Evolutionary conservation across 2,888 invertebrate genomes (phyloP), one percentile per base, ranked within the genome.

Genomic region (Meiosimyza decipiens): DNA sequence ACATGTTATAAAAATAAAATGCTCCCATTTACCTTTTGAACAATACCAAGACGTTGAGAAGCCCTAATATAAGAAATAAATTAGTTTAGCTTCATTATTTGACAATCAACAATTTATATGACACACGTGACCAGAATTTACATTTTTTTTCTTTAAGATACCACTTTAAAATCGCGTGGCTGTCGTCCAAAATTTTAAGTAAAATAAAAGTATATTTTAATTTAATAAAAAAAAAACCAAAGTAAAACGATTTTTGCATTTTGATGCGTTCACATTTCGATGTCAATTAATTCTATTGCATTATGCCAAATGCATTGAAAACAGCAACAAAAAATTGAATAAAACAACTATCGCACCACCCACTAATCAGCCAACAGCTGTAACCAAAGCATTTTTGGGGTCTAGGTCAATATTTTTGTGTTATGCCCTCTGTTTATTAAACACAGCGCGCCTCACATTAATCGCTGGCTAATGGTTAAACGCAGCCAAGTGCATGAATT

Each of bases 181-280:
- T 57, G 9, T 28, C 28, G 33, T 60, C 59, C 60, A 73, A 73
- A 65, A 51, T 28, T 28, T 65, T 11, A 50, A 66, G 18, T 64
- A 63, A 59, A 69, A 69, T 16, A 28, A 49, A 15, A 55, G 49
- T 6, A 9, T 40, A 1, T 40, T 40, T 40, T 40, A 40, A 40
- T 40, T 40, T 40, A 64, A 18, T 50, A n/a, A 62, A 40, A 62
- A 13, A 52, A 52, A 47, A 40, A 70, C 16, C 13, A 15, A 33
- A 63, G 64, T 63, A 64, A 75, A 55, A 75, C 75, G 75, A 63
- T 57, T 57, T 66, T 67, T 71, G 75, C 69, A 75, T 75, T 73
- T 71, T 73, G 73, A 75, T 75, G 73, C 70, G 75, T 51, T 70
- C 63, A 50, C 40, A 12, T 47, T 13, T 7, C 16, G 22, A 22